These are phyloP conservation scores for Leptinotarsa juncta DNA, from an alignment of 2,888 invertebrate species.

Conservation along the genomic window DNA sequence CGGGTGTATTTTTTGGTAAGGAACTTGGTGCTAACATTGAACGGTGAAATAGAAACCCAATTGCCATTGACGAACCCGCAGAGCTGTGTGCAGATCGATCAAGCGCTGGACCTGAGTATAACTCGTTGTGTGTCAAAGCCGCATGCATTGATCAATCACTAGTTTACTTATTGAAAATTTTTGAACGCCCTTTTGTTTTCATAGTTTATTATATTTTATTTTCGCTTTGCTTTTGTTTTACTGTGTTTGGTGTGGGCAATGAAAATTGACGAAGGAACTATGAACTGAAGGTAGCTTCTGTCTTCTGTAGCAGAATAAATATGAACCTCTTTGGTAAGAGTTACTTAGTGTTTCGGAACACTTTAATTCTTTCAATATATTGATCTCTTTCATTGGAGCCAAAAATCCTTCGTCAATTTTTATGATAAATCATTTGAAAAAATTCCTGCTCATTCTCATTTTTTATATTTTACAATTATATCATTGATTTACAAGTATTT, in stretches of 20 bases:
- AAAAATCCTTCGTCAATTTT: neutral
- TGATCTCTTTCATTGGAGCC: neutral
- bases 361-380: no score
- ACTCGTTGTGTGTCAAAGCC: conserved; percentile 65
- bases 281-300: neutral
- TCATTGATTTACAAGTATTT: no score
- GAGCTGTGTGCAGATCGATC: conserved; percentile 91
- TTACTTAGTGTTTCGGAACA: no score
- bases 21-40: conserved; percentile 81
- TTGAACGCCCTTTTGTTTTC: conserved; percentile 27
- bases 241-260: neutral
- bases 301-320: no score
- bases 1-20: conserved; percentile 92
- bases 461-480: no score
- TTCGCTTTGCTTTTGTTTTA: conserved; percentile 21
- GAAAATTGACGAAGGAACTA: neutral
- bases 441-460: neutral
- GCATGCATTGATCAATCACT: conserved; percentile 61
- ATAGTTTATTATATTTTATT: conserved; percentile 20
- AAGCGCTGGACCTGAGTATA: conserved; percentile 94
- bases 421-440: neutral
- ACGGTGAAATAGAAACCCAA: conserved; percentile 85
- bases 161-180: conserved; percentile 39
- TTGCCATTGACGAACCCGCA: conserved; percentile 90
- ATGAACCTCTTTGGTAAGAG: no score